Conservation (phyloP, 2,113 vertebrate genomes). For the Motacilla tschutschensis region DNA sequence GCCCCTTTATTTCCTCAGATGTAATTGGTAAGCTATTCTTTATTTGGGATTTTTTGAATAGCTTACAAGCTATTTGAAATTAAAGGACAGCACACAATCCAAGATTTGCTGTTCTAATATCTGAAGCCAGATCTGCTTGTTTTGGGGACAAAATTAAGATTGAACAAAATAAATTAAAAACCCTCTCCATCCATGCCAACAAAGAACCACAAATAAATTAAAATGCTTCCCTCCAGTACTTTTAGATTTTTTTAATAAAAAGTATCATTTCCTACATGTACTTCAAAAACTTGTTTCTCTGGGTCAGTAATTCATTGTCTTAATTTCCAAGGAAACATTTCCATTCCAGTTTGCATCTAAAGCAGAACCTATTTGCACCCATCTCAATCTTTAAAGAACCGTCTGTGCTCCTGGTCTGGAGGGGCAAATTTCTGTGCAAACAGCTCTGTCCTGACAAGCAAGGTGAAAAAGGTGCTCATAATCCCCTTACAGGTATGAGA, state of each 20-base stretch:
- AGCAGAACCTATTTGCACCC: not conserved
- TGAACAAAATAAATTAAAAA: conserved; percentile 10
- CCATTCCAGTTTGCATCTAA: not conserved
- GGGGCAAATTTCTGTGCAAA: not conserved
- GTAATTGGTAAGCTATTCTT: not conserved
- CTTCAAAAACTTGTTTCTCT: not conserved
- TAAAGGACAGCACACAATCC: not conserved
- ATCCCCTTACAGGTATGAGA: not conserved
- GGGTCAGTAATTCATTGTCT: not conserved
- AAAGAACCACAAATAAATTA: conserved; percentile 13
- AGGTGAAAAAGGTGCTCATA: not conserved
- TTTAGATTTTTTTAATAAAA: not conserved
- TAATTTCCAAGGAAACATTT: not conserved
- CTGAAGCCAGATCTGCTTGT: conserved; percentile 9
- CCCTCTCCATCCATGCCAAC: not conserved
- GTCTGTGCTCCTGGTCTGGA: not conserved
- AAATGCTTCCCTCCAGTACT: not conserved
- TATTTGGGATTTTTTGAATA: conserved; percentile 27
- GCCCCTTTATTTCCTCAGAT: not conserved
- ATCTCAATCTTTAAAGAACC: not conserved
- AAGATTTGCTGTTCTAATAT: not conserved
- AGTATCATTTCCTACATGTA: not conserved
- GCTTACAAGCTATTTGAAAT: conserved; percentile 11
- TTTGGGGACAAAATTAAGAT: conserved; percentile 10
- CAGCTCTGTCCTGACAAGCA: not conserved